Conservation (phyloP, 2,888 invertebrate genomes). For the Adela reaumurella region DNA sequence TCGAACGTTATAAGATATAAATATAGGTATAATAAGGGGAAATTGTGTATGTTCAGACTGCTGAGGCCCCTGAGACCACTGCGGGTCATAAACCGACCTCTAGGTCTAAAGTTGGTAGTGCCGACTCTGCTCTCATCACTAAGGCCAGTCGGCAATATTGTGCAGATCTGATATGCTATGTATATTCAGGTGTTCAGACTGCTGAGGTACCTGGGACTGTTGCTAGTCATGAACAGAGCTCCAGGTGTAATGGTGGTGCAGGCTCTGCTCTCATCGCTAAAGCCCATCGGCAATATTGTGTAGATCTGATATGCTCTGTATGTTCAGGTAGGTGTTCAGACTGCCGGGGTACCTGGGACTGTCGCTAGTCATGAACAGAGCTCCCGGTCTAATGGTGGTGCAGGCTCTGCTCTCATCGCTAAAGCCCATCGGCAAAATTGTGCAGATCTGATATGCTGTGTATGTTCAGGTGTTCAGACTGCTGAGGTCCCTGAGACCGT, state of each 20-base stretch:
- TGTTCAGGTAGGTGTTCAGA: slow-evolving; percentile 98
- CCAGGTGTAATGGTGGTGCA: no score
- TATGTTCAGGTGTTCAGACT: no score
- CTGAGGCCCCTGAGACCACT: slow-evolving; percentile 93
- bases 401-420: slow-evolving; percentile 97
- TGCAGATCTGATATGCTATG: slow-evolving; percentile 99
- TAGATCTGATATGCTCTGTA: no score
- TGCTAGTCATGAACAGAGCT: no score
- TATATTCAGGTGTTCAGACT: no score
- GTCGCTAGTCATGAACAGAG: slow-evolving; percentile 95
- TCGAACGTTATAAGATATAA: no score
- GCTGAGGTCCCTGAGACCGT: no score
- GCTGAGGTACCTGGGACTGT: no score
- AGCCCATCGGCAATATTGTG: no score
- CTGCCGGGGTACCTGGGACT: slow-evolving; percentile 93
- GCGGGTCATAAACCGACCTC: slow-evolving; percentile 97
- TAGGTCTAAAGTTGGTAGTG: slow-evolving; percentile 96
- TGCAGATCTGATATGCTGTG: slow-evolving; percentile 99
- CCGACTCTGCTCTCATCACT: slow-evolving; percentile 96
- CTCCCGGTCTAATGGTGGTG: slow-evolving; percentile 97
- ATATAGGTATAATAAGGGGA: no score
- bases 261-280: no score
- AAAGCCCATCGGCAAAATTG: slow-evolving; percentile 98
- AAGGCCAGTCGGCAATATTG: slow-evolving; percentile 98
- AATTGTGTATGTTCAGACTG: slow-evolving; percentile 95